Percentiles rank a stretch among this genome's conserved stretches.
These are phyloP conservation scores for Papilio machaon DNA, from an alignment of 1,140 invertebrate species.

Conservation along the genomic window DNA sequence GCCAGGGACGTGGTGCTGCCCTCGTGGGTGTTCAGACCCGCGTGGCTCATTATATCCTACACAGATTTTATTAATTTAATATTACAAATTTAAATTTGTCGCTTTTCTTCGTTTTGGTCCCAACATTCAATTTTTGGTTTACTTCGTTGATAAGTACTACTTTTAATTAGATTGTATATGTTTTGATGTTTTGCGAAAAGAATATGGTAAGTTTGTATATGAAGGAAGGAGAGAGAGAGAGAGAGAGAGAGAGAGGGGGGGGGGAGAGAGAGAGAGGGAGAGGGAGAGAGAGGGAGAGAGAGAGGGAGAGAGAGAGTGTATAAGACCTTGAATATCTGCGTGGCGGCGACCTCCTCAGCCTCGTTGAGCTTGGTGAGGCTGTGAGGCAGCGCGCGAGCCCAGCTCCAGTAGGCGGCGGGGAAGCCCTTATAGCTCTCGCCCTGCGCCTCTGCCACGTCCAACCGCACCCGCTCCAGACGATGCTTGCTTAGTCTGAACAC, in stretches of 20 bases:
- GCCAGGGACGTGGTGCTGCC: conserved; percentile 73
- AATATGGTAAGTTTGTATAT: no score
- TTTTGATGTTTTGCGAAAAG: no score
- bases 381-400: conserved; percentile 90
- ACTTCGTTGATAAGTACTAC: no score
- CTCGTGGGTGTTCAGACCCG: conserved; percentile 67
- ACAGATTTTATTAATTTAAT: not conserved
- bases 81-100: no score
- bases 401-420: conserved; percentile 92
- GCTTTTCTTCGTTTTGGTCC: no score
- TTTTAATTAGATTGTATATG: no score
- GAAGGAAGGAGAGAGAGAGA: no score
- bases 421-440: conserved; percentile 95
- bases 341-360: conserved; percentile 91
- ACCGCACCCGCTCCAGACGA: conserved; percentile 91
- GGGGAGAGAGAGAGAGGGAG: no score
- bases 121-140: no score
- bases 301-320: no score
- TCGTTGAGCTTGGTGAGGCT: conserved; percentile 93
- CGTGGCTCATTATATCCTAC: conserved; percentile 83
- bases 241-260: no score
- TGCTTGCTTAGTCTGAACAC: conserved; percentile 90
- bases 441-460: conserved; percentile 85
- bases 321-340: conserved; percentile 89
- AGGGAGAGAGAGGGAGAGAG: no score